Percentiles rank a stretch among this genome's conserved stretches.
Conservation (phyloP, 2,113 vertebrate species). For the Myanophis thanlyinensis region DNA sequence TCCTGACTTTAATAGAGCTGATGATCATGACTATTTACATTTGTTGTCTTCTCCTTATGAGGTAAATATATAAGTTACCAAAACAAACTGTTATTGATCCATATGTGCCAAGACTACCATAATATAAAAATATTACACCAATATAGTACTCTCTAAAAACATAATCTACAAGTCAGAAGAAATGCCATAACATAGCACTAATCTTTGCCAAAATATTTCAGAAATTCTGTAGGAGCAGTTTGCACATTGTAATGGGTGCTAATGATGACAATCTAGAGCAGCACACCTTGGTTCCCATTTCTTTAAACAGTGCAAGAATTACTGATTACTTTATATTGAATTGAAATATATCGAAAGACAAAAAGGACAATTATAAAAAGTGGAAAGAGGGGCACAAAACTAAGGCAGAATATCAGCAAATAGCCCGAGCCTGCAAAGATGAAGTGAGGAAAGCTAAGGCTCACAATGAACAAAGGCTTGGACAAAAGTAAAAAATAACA, state of each 20-base stretch:
- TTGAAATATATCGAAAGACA: too few relatives aligned
- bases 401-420: too few relatives aligned
- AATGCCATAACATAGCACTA: not conserved
- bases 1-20: not conserved
- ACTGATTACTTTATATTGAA: not conserved
- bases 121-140: not conserved
- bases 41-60: not conserved
- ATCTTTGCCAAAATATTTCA: not conserved
- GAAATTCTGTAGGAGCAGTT: not conserved
- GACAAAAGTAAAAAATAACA: too few relatives aligned
- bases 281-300: not conserved
- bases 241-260: not conserved
- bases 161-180: not conserved
- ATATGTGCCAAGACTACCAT: not conserved
- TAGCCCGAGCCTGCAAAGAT: too few relatives aligned
- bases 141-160: not conserved
- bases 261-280: not conserved
- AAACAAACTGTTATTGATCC: not conserved
- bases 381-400: too few relatives aligned
- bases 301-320: not conserved
- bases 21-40: not conserved
- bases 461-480: too few relatives aligned
- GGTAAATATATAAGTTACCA: not conserved
- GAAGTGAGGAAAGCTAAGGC: too few relatives aligned
- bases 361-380: too few relatives aligned